Evolutionary conservation across 1,140 invertebrate genomes (phyloP), one percentile per base, ranked within the genome.

Genomic region (Delia radicum): DNA sequence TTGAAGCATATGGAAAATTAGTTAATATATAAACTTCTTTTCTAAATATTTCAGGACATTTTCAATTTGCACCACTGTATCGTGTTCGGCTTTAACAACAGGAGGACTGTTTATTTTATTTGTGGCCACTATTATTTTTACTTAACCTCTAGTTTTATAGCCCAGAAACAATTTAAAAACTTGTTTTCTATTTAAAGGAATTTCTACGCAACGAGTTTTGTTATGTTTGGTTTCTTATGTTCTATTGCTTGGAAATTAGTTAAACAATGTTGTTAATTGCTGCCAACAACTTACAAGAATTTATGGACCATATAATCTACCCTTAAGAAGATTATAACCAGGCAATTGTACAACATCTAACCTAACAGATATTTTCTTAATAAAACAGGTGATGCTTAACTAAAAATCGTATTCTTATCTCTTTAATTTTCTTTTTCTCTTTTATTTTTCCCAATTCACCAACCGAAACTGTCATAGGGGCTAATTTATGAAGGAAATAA

Each of bases 401-500:
- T 7, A 55, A 55, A 24, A 7, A 21, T n/a, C n/a, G n/a, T n/a
- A n/a, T n/a, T n/a, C n/a, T n/a, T n/a, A n/a, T n/a, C n/a, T 42
- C 37, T 42, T 42, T 42, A 15, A 13, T 10, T 3, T 15, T 42
- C n/a, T 21, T 0, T 48, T 48, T 15, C 42, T 55, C n/a, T 55
- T 42, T 10, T 42, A 15, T 42, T 5, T 42, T 42, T n/a, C n/a
- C n/a, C n/a, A n/a, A n/a, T n/a, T n/a, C n/a, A n/a, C 18, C 29
- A 18, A 21, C n/a, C 12, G 29, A 69, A n/a, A n/a, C n/a, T 69
- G 29, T 69, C n/a, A 69, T 69, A 33, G 12, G 18, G n/a, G 5
- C 5, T 69, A 33, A 69, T 69, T 65, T 65, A 65, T 65, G 62
- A 65, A 65, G 27, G n/a, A 29, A 27, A 65, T 65, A 29, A 29